Evolutionary conservation across 2,888 invertebrate genomes (phyloP), one percentile per base, ranked within the genome.

Genomic region (Poecilobothrus nobilitatus): DNA sequence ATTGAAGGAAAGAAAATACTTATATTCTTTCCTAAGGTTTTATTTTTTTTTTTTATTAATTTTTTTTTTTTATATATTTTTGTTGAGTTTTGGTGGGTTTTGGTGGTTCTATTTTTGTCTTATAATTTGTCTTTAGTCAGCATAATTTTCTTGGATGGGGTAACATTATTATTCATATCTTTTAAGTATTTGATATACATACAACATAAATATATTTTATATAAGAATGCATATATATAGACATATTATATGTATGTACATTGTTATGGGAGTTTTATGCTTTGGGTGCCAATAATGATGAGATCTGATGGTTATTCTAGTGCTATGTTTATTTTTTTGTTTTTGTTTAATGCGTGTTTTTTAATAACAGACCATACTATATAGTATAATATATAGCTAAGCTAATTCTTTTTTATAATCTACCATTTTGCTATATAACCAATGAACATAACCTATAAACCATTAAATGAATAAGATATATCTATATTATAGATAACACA

Each of bases 51-150:
- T 53, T n/a, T n/a, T 53, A 2, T 37, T 37, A 18, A 3, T 53
- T 41, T 41, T 53, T 53, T 15, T n/a, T 53, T n/a, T 18, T 53
- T n/a, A 2, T 53, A 3, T 15, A 18, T 2, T 53, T 53, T n/a
- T 53, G 12, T 53, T 53, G 1, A 12, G 6, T n/a, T 53, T 53
- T 53, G 18, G 53, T 53, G 53, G 53, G 53, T 53, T 53, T 53
- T 53, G 53, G 53, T 53, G 53, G 53, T 53, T 53, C 53, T 53
- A 53, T 53, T 53, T 53, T 53, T 53, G 53, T 53, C n/a, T 18
- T 53, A 53, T 53, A 18, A 53, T 53, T 53, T 53, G 53, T 53
- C 53, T 53, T 53, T 53, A 53, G 53, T 53, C 53, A 53, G 53
- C 53, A 53, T 53, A 53, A 53, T 15, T 53, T 53, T 53, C n/a